phyloP scores from a whole-genome alignment of 2,797 vertebrate species.

The Bovichtus variegatus region DNA sequence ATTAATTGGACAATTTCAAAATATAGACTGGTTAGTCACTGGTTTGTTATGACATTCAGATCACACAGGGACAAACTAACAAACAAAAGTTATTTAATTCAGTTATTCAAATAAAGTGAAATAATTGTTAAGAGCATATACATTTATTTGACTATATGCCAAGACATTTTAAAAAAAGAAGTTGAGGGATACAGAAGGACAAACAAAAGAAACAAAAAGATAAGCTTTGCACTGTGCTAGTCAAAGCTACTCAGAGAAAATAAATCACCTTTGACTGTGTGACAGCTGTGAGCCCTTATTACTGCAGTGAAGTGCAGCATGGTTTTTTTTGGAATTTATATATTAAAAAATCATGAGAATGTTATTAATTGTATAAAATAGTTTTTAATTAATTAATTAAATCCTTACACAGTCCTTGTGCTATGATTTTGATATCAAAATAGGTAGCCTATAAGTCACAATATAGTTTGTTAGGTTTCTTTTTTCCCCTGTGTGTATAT shows the following conservation, averaged over 20 bases:
- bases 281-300: neutral
- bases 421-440: conserved; percentile 26
- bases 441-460: neutral
- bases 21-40: neutral
- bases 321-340: neutral
- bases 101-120: neutral
- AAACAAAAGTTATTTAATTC: too few species aligned
- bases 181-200: too few species aligned
- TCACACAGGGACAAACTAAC: neutral
- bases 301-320: neutral
- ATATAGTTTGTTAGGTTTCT: neutral
- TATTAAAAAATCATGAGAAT: conserved; percentile 25
- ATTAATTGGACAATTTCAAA: neutral
- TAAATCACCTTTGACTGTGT: neutral
- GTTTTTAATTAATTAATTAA: conserved; percentile 51
- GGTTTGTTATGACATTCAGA: neutral
- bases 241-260: neutral
- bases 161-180: neutral
- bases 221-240: neutral
- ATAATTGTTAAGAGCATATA: neutral
- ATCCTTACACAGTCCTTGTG: neutral
- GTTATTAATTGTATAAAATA: conserved; percentile 25
- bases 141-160: neutral
- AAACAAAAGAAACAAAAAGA: neutral
- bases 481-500: neutral